Conservation (phyloP, 2,888 invertebrate genomes). For the Minunthozetes semirufus region DNA sequence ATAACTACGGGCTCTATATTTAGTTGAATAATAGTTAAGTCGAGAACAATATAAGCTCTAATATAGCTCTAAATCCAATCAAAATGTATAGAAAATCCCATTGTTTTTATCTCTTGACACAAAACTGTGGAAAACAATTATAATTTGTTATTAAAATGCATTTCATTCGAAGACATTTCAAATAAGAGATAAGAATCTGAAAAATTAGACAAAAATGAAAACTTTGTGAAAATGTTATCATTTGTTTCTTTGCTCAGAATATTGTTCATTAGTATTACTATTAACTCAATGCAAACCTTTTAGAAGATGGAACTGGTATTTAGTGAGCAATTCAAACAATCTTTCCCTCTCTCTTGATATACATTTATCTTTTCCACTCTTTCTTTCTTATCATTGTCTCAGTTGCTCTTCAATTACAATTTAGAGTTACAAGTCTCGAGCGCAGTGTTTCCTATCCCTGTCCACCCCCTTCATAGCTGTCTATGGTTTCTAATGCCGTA, state of each 20-base stretch:
- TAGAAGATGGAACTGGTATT: not conserved
- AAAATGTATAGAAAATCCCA: too few relatives aligned
- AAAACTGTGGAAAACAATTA: too few relatives aligned
- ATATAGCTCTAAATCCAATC: too few relatives aligned
- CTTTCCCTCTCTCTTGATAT: not conserved
- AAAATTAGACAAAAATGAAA: too few relatives aligned
- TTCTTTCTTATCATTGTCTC: not conserved
- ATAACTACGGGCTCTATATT: too few relatives aligned
- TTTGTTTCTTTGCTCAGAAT: not conserved
- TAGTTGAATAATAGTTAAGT: too few relatives aligned
- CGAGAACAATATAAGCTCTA: too few relatives aligned
- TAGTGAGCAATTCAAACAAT: not conserved
- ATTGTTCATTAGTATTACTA: not conserved
- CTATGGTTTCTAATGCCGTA: not conserved
- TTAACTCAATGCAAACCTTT: not conserved
- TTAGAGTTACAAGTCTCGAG: not conserved
- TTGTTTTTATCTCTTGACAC: too few relatives aligned
- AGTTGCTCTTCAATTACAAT: not conserved
- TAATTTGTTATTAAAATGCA: not conserved
- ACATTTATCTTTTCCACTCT: not conserved
- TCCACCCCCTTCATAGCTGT: not conserved
- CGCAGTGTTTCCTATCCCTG: not conserved
- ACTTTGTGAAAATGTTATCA: not conserved
- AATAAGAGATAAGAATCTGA: not conserved
- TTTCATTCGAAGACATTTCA: not conserved